Evolutionary conservation across 2,113 vertebrate species (phyloP).

Genomic region (Prionailurus viverrinus): DNA sequence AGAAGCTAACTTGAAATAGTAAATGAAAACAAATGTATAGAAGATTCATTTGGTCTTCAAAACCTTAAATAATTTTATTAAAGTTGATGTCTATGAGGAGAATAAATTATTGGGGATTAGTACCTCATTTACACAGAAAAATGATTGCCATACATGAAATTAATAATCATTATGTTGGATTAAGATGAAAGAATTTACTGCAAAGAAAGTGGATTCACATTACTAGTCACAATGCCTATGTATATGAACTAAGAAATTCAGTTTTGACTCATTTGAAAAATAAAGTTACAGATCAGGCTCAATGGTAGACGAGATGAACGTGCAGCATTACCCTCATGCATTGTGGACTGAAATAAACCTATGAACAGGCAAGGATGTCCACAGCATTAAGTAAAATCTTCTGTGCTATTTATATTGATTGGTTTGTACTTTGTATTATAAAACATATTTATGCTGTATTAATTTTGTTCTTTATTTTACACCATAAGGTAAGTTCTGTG

Average conservation of each 20-base stretch:
- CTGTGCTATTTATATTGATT: background rate
- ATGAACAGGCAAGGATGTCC: background rate
- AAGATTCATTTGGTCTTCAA: background rate
- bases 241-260: background rate
- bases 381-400: background rate
- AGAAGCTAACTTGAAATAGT: background rate
- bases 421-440: background rate
- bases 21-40: background rate
- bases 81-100: background rate
- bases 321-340: background rate
- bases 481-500: background rate
- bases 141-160: background rate
- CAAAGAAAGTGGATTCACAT: background rate
- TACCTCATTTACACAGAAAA: background rate
- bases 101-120: background rate
- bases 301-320: background rate
- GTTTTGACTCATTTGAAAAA: background rate
- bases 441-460: background rate
- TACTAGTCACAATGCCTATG: background rate
- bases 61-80: background rate
- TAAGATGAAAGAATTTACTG: background rate
- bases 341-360: background rate
- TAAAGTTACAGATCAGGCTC: background rate
- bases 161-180: background rate
- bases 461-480: background rate